Evolutionary conservation across 37 sponge, comb jelly and placozoan species (phyloP).

Genomic region (Ianthella basta): DNA sequence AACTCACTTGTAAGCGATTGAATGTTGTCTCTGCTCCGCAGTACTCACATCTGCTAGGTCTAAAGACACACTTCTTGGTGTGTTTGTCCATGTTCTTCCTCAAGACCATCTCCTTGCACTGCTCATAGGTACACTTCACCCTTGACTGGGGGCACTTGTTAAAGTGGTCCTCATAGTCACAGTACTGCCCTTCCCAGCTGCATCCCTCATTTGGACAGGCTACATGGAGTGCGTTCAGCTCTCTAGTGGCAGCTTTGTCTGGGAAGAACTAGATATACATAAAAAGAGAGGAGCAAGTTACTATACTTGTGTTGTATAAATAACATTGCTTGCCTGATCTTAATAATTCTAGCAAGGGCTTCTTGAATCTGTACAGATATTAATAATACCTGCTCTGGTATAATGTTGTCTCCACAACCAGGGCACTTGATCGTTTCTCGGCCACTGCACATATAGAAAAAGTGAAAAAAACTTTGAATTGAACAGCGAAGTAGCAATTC

Average conservation of each 20-base stretch:
- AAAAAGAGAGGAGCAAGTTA: too few species aligned
- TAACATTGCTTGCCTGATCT: too few species aligned
- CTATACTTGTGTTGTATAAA: too few species aligned
- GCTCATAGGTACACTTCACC: constrained; percentile 40
- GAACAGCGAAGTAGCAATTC: too few species aligned
- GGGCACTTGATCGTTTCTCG: too few species aligned
- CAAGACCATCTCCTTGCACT: constrained; percentile 30
- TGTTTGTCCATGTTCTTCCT: constrained; percentile 36
- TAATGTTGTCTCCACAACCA: too few species aligned
- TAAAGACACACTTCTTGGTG: constrained; percentile 31
- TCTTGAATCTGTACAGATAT: too few species aligned
- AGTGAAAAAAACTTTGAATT: background rate
- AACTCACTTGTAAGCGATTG: constrained; percentile 37
- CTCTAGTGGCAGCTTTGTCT: constrained; percentile 58
- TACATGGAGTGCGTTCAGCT: constrained; percentile 37
- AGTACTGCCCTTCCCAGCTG: constrained; percentile 61
- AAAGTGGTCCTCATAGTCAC: constrained; percentile 52
- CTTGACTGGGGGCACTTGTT: constrained; percentile 16
- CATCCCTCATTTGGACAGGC: constrained; percentile 46
- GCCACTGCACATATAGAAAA: constrained; percentile 17
- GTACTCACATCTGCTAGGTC: constrained; percentile 35
- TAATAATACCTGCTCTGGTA: too few species aligned
- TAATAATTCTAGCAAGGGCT: too few species aligned
- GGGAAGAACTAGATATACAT: constrained; percentile 42
- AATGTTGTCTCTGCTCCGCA: constrained; percentile 22